phyloP scores from a whole-genome alignment of 2,888 invertebrate species.

The Pseudeuparius sepicola region DNA sequence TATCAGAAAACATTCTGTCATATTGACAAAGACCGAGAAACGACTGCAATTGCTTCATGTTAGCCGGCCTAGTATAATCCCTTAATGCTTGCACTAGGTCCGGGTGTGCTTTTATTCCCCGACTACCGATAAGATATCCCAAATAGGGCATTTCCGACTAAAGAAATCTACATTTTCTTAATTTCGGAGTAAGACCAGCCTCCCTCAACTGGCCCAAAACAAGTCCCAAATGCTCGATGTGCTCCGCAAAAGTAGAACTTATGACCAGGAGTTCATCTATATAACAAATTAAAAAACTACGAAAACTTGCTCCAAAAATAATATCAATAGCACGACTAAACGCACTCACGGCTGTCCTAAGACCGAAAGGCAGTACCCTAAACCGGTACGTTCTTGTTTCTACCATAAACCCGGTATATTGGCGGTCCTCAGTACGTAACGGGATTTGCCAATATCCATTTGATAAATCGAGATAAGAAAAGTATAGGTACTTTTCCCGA shows the following conservation, averaged over 20 bases:
- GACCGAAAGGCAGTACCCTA: slow-evolving; percentile 22
- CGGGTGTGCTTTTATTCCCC: slow-evolving; percentile 21
- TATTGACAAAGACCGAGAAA: slow-evolving; percentile 18
- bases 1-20: slow-evolving; percentile 11
- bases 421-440: slow-evolving; percentile 16
- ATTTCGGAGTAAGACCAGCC: slow-evolving; percentile 20
- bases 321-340: slow-evolving; percentile 19
- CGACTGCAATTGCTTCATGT: slow-evolving; percentile 15
- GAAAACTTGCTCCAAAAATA: slow-evolving; percentile 17
- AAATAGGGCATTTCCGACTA: slow-evolving; percentile 18
- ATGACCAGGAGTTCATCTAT: slow-evolving; percentile 21
- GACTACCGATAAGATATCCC: slow-evolving; percentile 20
- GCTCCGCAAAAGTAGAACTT: slow-evolving; percentile 18
- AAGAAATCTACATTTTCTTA: slow-evolving; percentile 23
- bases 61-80: no score
- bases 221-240: slow-evolving; percentile 16
- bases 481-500: slow-evolving; percentile 18
- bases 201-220: slow-evolving; percentile 17
- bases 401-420: slow-evolving; percentile 24
- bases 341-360: slow-evolving; percentile 17
- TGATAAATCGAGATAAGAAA: slow-evolving; percentile 21
- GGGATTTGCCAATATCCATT: slow-evolving; percentile 26
- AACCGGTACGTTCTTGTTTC: slow-evolving; percentile 16
- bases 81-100: slow-evolving; percentile 18
- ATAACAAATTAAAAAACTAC: slow-evolving; percentile 15